phyloP scores from a whole-genome alignment of 92 coral and sea anemone genomes.

The Palythoa grandis region DNA sequence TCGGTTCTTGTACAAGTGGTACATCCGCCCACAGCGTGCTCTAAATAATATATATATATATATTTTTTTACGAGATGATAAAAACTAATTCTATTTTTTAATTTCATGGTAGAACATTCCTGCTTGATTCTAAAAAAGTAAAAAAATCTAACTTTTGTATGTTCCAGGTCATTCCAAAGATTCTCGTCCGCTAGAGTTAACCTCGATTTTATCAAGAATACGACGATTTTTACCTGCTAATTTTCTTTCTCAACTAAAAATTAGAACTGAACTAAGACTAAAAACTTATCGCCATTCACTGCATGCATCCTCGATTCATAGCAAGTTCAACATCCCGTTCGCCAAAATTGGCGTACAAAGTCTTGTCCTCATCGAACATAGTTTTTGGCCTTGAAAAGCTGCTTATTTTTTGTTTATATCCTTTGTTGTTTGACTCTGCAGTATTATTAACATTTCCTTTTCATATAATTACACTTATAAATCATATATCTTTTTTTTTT shows the following conservation, averaged over 20 bases:
- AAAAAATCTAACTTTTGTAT: background rate
- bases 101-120: background rate
- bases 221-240: background rate
- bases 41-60: too few relatives aligned
- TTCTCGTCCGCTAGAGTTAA: background rate
- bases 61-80: background rate
- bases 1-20: too few relatives aligned
- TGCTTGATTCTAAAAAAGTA: background rate
- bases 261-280: background rate
- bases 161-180: background rate
- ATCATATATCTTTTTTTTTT: slow-evolving; percentile 31
- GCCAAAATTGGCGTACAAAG: slow-evolving; percentile 46
- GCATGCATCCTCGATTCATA: slow-evolving; percentile 5
- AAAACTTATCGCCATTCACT: background rate
- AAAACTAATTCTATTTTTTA: background rate
- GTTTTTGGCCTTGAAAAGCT: slow-evolving; percentile 28
- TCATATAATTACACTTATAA: slow-evolving; percentile 50
- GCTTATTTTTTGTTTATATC: slow-evolving; percentile 38
- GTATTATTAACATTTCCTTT: slow-evolving; percentile 47
- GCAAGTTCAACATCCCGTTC: slow-evolving; percentile 18
- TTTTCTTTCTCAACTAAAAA: background rate
- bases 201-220: background rate
- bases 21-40: too few relatives aligned
- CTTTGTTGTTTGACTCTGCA: slow-evolving; percentile 35
- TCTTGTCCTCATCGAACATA: slow-evolving; percentile 36